Evolutionary conservation across 2,797 vertebrate species (phyloP), one percentile per base, ranked within the genome.

Genomic region (Syngnathus rostellatus): DNA sequence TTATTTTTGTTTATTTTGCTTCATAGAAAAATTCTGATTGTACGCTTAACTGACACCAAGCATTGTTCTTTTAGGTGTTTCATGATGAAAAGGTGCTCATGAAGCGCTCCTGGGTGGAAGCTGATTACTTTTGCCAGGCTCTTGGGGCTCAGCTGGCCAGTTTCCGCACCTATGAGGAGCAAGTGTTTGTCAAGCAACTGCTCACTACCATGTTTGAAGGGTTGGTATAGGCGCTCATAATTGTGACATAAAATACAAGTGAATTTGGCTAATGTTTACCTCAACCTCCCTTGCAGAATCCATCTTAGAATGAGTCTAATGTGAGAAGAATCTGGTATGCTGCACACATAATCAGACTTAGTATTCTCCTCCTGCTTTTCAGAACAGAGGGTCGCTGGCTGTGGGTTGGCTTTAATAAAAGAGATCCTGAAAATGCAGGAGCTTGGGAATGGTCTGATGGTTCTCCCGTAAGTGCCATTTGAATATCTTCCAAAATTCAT

Each of bases 321-420:
- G 7, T 31, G 23, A 31, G 11, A 31, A 31, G 53, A 55, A 55
- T 25, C 53, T 55, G 53, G 14, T 14, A 17, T 58, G 55, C 19
- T 37, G 25, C 16, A 19, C 55, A 58, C 55, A 31, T 38, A 58
- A 58, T 14, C 14, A 39, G 5, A 63, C 12, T 64, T 67, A 19
- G 73, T 68, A 5, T 25, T 90, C 81, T 80, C 65, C 77, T 72
- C 31, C 73, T 74, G 59, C 59, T 46, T 66, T 81, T 67, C 77
- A 93, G 92, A 86, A 87, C 87, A 91, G 93, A 94, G 85, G 91
- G 90, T 65, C 94, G 94, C 65, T 93, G 93, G 88, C 96, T 98
- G 87, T 99, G 97, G 96, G 91, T 97, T 76, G 96, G 97, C 75
- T 92, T 99, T 75, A 96, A 93, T 83, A 98, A 93, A 87, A 94